Evolutionary conservation across 2,113 vertebrate genomes (phyloP).

Genomic region (Calidris pugnax): DNA sequence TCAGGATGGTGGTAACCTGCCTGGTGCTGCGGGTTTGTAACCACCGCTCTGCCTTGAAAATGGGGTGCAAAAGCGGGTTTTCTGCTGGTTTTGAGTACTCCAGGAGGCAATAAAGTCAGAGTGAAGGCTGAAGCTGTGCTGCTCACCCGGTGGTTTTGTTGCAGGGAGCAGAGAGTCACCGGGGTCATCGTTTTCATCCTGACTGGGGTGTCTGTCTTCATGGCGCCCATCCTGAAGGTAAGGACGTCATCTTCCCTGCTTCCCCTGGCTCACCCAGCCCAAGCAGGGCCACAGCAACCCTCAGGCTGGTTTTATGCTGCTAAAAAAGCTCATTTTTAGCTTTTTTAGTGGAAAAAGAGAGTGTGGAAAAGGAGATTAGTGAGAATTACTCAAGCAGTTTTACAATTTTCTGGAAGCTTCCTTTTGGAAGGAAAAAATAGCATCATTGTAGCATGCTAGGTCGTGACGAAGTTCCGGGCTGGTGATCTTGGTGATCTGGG

Average conservation of each 20-base stretch:
- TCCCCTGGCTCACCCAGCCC: not conserved
- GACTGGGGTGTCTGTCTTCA: slow-evolving; percentile 97
- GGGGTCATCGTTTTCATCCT: slow-evolving; percentile 91
- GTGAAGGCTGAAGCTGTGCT: not conserved
- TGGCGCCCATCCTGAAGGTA: slow-evolving; percentile 99
- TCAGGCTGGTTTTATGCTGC: not conserved
- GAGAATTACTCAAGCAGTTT: not conserved
- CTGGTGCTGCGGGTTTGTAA: not conserved
- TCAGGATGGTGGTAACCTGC: not conserved
- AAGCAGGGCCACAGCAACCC: not conserved
- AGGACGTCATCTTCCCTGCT: not conserved
- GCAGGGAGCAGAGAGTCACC: slow-evolving; percentile 94
- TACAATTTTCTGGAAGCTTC: not conserved
- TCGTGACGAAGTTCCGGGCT: not conserved
- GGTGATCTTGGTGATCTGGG: not conserved
- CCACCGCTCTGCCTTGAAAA: not conserved
- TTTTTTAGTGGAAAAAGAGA: too few relatives aligned
- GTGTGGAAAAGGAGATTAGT: not conserved
- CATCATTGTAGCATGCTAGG: not conserved
- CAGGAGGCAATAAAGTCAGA: not conserved
- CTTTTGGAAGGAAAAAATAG: not conserved
- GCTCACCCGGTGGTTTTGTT: slow-evolving; percentile 65
- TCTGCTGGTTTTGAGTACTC: not conserved
- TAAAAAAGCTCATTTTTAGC: not conserved
- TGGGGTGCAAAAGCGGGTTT: not conserved